Evolutionary conservation across 30 jellyfish, hydroid and myxozoan species (phyloP).

Genomic region (Cassiopea andromeda): DNA sequence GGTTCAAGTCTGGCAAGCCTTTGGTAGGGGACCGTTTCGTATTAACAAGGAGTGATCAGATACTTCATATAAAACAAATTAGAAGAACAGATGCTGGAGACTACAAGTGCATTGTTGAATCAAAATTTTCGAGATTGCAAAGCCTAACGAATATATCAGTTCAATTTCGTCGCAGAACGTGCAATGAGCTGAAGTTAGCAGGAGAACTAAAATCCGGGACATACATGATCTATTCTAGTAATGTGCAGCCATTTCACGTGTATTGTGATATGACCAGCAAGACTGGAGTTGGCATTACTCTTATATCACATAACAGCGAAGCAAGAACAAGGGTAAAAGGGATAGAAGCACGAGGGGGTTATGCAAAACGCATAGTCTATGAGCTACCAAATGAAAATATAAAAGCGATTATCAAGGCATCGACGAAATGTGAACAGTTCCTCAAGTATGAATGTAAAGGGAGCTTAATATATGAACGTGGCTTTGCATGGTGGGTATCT

Average conservation of each 20-base stretch:
- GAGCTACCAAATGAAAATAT: not conserved
- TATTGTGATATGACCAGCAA: constrained; percentile 50
- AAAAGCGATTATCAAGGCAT: not conserved
- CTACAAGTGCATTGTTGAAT: constrained; percentile 11
- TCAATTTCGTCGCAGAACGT: not conserved
- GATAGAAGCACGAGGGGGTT: constrained; percentile 9
- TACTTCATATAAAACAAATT: not conserved
- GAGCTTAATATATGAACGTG: not conserved
- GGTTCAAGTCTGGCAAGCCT: constrained; percentile 15
- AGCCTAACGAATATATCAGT: not conserved
- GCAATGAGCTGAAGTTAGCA: constrained; percentile 3
- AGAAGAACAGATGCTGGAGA: not conserved
- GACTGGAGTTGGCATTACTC: constrained; percentile 38
- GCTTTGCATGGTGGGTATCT: constrained; percentile 49
- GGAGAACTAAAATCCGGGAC: constrained; percentile 21
- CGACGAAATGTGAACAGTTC: constrained; percentile 31
- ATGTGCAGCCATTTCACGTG: not conserved
- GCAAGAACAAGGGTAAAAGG: constrained; percentile 41
- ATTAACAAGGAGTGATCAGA: not conserved
- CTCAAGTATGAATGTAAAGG: constrained; percentile 50
- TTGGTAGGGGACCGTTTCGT: not conserved
- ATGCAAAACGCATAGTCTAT: constrained; percentile 14
- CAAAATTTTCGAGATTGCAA: not conserved
- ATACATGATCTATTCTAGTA: constrained; percentile 1
- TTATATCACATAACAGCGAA: constrained; percentile 57